Evolutionary conservation across 2,113 vertebrate genomes (phyloP).

Genomic region (Grallaria varia): DNA sequence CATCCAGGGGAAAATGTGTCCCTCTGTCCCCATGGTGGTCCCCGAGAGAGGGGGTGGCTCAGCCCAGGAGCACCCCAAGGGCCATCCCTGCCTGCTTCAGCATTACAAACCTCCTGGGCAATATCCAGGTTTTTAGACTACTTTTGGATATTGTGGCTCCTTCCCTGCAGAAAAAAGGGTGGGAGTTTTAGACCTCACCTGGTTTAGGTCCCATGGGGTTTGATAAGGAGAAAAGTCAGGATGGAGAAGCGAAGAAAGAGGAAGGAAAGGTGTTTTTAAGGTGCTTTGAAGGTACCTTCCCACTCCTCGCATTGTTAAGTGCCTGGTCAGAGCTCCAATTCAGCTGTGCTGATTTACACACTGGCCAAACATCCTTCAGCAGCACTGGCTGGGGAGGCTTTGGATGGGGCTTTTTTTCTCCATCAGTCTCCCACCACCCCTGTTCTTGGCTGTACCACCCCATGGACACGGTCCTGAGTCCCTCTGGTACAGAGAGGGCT

Average conservation of each 20-base stretch:
- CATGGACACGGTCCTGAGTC: accelerated
- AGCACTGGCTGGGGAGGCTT: background rate
- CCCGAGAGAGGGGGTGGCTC: background rate
- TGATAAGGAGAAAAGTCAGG: background rate
- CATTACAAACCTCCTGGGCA: background rate
- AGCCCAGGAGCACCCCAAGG: background rate
- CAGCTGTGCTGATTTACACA: background rate
- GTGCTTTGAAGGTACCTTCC: background rate
- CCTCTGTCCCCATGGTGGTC: background rate
- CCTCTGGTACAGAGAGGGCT: accelerated
- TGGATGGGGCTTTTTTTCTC: background rate
- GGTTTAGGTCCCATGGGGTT: no score
- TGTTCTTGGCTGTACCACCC: background rate
- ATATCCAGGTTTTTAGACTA: accelerated
- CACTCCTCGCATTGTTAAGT: accelerated
- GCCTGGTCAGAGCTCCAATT: background rate
- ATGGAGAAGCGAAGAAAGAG: background rate
- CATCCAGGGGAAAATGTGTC: accelerated
- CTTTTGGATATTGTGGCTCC: background rate
- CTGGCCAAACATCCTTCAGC: background rate
- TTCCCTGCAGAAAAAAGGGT: background rate
- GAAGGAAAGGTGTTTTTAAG: background rate
- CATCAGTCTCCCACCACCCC: background rate
- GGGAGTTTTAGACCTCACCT: background rate
- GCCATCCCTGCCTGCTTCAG: background rate